Evolutionary conservation across 2,888 invertebrate genomes (phyloP), one percentile per base, ranked within the genome.

Genomic region (Drosophila borborema): DNA sequence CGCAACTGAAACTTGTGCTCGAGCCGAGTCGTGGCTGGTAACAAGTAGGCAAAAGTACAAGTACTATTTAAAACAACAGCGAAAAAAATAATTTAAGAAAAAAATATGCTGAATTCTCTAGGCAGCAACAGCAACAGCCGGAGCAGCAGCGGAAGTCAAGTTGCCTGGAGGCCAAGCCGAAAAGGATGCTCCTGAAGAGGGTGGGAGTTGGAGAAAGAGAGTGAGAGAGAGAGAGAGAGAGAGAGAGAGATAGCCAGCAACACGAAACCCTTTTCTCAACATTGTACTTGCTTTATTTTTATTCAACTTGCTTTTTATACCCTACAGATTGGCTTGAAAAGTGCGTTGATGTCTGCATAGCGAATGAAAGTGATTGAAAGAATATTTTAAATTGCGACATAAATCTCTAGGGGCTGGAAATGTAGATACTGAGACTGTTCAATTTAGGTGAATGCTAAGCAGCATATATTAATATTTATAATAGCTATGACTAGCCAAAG

Each of bases 61-160:
- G 74, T 70, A 79, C 90, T 89, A 71, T 79, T 83, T 80, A 88
- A 90, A 81, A 83, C 81, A 89, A 75, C 69, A 56, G 67, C 74
- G 45, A 64, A 45, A 64, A 62, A 67, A 36, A 53, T 61, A 61
- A 43, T 45, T 58, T 10, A 34, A 53, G 73, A 68, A 78, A 73
- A 74, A 74, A 49, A 54, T 36, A 53, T 59, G 64, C 64, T 60
- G 63, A 40, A 55, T 41, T 63, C 74, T 78, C 36, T 54, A 64
- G 59, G 46, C 53, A 45, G 69, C 34, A 55, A 23, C 28, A 40
- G 38, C 23, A 23, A 1, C n/a, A 23, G 18, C n/a, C n/a, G 7
- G 12, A 23, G 14, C 16, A 55, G 54, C 18, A 34, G 34, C 76
- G 54, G 62, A 70, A 77, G 65, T 62, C 76, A 63, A 63, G 48